Percentiles rank a stretch among this genome's conserved stretches.
These are phyloP conservation scores for Pandemis heparana DNA, from an alignment of 2,888 invertebrate genomes.

Conservation along the genomic window DNA sequence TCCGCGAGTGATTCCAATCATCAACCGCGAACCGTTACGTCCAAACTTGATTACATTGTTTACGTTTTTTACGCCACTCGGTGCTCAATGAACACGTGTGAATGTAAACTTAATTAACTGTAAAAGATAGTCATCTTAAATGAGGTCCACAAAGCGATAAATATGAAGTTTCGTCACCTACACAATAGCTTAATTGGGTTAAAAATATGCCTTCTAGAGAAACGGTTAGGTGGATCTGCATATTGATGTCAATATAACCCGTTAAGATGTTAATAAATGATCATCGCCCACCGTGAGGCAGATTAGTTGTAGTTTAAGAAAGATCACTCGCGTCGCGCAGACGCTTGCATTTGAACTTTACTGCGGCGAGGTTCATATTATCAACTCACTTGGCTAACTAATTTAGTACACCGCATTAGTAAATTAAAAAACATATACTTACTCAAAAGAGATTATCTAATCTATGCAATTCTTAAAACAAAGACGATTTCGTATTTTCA, in stretches of 20 bases:
- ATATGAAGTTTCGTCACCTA: conserved; percentile 32
- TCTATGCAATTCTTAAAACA: neutral
- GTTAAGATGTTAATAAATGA: conserved; percentile 41
- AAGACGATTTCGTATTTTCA: neutral
- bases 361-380: neutral
- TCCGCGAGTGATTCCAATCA: conserved; percentile 21
- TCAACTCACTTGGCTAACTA: too few relatives aligned
- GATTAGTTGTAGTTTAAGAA: conserved; percentile 17
- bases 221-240: conserved; percentile 39
- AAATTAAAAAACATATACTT: too few relatives aligned
- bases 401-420: too few relatives aligned
- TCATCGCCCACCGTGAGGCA: conserved; percentile 18
- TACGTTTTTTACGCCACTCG: conserved; percentile 17
- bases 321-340: conserved; percentile 11
- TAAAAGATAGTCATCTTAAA: conserved; percentile 29
- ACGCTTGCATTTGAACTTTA: neutral
- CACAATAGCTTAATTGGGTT: conserved; percentile 43
- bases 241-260: conserved; percentile 44
- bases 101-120: conserved; percentile 41
- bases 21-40: conserved; percentile 20
- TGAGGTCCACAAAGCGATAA: conserved; percentile 26
- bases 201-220: conserved; percentile 39
- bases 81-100: conserved; percentile 34
- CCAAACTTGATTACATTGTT: conserved; percentile 29
- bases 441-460: too few relatives aligned